A percentile compares a stretch with the other conserved stretches of the same genome.
phyloP scores from a whole-genome alignment of 1,140 invertebrate genomes.

The Lepidostoma basale region DNA sequence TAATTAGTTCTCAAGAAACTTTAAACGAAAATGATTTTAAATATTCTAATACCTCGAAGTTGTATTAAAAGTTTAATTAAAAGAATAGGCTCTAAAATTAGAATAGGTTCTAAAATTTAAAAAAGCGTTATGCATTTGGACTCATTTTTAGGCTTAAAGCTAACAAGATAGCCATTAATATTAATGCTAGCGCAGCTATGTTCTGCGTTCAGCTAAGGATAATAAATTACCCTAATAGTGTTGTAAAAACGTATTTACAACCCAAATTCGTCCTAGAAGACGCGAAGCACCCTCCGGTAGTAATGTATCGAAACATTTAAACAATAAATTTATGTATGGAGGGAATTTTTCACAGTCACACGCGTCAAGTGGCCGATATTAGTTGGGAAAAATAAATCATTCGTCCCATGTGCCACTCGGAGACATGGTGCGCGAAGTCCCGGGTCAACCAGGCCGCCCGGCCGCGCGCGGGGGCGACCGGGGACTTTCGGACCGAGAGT shows the following conservation, averaged over 20 bases:
- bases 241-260: too few relatives aligned
- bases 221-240: too few relatives aligned
- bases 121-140: too few relatives aligned
- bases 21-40: background rate
- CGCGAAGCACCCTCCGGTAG: too few relatives aligned
- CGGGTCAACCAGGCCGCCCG: conserved; percentile 5
- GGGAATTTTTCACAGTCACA: conserved; percentile 32
- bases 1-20: background rate
- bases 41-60: background rate
- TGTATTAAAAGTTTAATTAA: background rate
- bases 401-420: conserved; percentile 28
- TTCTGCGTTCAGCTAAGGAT: too few relatives aligned
- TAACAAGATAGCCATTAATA: too few relatives aligned
- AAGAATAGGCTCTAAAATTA: too few relatives aligned
- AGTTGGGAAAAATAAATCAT: conserved; percentile 55
- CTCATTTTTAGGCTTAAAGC: too few relatives aligned
- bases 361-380: conserved; percentile 48
- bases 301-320: conserved; percentile 34
- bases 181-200: too few relatives aligned
- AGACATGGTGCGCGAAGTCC: conserved; percentile 26
- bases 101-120: too few relatives aligned
- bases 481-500: conserved; percentile 45
- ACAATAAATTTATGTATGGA: conserved; percentile 26
- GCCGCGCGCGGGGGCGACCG: background rate
- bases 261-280: too few relatives aligned